These are phyloP conservation scores for Dinomys branickii DNA, from an alignment of 2,113 vertebrate species.

Conservation along the genomic window DNA sequence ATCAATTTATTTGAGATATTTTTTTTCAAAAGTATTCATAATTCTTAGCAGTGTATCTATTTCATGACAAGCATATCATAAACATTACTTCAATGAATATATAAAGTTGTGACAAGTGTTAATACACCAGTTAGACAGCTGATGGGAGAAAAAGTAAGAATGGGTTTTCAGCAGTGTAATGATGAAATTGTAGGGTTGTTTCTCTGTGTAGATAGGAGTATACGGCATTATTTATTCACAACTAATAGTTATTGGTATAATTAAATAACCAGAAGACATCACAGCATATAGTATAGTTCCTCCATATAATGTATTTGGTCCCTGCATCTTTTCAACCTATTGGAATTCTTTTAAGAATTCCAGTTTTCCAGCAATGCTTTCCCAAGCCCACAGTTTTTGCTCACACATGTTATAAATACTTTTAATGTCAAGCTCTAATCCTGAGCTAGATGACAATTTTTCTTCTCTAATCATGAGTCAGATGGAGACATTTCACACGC, in stretches of 20 bases:
- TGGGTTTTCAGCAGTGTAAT: not conserved
- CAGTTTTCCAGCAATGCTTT: constrained; percentile 67
- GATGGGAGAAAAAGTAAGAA: not conserved
- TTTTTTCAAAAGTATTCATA: not conserved
- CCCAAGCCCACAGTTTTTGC: constrained; percentile 70
- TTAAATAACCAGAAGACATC: not conserved
- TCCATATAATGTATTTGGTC: constrained; percentile 26
- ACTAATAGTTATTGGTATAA: not conserved
- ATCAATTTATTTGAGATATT: not conserved
- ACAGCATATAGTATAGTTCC: constrained; percentile 11
- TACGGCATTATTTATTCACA: not conserved
- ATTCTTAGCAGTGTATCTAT: not conserved
- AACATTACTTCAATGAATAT: constrained; percentile 34
- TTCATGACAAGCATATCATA: not conserved
- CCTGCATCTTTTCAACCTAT: not conserved
- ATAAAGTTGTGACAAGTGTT: not conserved
- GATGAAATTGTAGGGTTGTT: not conserved
- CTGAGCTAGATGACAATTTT: constrained; percentile 72
- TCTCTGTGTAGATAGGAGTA: not conserved
- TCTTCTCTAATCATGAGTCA: constrained; percentile 70
- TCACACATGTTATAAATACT: constrained; percentile 78
- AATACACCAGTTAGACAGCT: not conserved
- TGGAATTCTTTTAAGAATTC: constrained; percentile 73
- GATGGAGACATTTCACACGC: constrained; percentile 68
- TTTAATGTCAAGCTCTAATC: constrained; percentile 74